A percentile compares a stretch with the other conserved stretches of the same genome.
Conservation (phyloP, 2,888 invertebrate species). For the Liopterus haemorrhoidalis region DNA sequence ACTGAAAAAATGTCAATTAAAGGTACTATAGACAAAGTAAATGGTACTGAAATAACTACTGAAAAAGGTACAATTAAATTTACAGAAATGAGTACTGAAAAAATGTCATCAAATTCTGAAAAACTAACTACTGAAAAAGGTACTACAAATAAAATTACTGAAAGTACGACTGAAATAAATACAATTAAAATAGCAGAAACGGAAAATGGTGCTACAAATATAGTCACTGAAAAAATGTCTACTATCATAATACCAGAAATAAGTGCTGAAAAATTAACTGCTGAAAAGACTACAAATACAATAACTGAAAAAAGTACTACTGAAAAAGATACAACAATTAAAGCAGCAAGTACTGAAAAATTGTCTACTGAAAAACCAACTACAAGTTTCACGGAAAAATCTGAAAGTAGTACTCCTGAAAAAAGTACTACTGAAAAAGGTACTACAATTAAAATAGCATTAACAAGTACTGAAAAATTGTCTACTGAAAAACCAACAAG, state of each 20-base stretch:
- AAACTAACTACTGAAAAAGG: slow-evolving; percentile 12
- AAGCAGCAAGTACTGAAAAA: not conserved
- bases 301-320: slow-evolving; percentile 20
- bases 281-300: slow-evolving; percentile 10
- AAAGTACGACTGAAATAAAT: slow-evolving; percentile 25
- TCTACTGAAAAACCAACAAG: slow-evolving; percentile 8
- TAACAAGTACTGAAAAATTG: slow-evolving; percentile 3
- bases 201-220: slow-evolving; percentile 16
- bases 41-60: too few relatives aligned
- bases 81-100: slow-evolving; percentile 16
- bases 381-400: slow-evolving; percentile 6
- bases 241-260: not conserved
- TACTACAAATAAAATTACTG: slow-evolving; percentile 30
- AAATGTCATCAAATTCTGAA: slow-evolving; percentile 14
- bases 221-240: slow-evolving; percentile 12
- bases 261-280: not conserved
- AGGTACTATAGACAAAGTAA: slow-evolving; percentile 29
- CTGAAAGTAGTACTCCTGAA: slow-evolving; percentile 1
- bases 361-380: slow-evolving; percentile 8
- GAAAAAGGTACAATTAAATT: slow-evolving; percentile 21
- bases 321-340: slow-evolving; percentile 17
- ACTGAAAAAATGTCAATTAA: slow-evolving; percentile 11
- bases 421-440: slow-evolving; percentile 7
- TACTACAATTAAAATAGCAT: slow-evolving; percentile 1
- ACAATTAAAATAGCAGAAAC: slow-evolving; percentile 8